phyloP scores from a whole-genome alignment of 2,797 vertebrate species.

The Peromyscus aztecus region DNA sequence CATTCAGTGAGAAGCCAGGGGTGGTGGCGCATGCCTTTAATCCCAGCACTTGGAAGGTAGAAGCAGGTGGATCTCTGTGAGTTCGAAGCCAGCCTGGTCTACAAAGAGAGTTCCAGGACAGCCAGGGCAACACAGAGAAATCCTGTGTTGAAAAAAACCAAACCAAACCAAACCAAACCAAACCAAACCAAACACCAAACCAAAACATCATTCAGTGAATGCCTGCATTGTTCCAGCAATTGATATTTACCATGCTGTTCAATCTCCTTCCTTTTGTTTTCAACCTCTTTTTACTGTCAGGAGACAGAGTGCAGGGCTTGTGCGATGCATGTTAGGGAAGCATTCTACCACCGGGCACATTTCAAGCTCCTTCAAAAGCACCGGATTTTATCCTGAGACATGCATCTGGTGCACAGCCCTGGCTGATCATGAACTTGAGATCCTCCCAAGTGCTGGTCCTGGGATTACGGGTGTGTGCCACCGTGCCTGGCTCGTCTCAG shows the following conservation, averaged over 20 bases:
- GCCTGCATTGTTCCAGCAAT: background rate
- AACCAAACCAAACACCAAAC: too few relatives aligned
- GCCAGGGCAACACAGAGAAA: background rate
- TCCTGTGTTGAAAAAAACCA: background rate
- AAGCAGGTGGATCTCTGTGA: background rate
- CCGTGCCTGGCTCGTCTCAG: rapidly evolving
- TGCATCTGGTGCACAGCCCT: background rate
- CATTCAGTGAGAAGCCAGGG: background rate
- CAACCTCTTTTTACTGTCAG: background rate
- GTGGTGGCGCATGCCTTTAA: background rate
- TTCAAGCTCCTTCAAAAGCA: background rate
- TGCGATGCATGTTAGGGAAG: background rate
- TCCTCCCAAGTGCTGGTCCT: background rate
- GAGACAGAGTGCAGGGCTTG: background rate
- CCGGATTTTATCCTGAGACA: background rate
- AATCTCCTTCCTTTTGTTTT: background rate
- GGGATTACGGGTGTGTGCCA: too few relatives aligned
- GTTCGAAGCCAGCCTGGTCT: background rate
- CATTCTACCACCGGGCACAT: background rate
- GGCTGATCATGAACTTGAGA: background rate
- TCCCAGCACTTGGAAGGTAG: background rate
- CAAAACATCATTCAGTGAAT: background rate
- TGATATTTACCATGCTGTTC: background rate
- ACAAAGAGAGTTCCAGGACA: background rate
- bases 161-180: too few relatives aligned